phyloP scores from a whole-genome alignment of 2,888 invertebrate species.

The Rapana venosa region DNA sequence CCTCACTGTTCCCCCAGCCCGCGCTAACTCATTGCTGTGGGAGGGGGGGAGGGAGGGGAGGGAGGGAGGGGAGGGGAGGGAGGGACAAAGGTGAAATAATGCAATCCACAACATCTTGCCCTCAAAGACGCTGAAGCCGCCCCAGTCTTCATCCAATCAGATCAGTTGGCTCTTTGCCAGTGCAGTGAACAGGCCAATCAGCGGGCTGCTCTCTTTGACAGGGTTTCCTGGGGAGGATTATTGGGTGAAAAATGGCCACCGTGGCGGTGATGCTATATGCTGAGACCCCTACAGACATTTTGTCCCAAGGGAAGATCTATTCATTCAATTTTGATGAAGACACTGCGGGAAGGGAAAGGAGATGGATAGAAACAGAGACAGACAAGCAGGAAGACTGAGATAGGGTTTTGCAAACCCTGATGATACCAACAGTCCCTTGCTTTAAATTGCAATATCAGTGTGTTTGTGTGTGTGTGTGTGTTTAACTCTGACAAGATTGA shows the following conservation, averaged over 20 bases:
- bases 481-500: no score
- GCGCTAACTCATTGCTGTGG: background rate
- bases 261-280: background rate
- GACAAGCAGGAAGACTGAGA: background rate
- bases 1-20: background rate
- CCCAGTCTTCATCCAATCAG: background rate
- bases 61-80: no score
- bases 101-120: background rate
- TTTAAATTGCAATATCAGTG: no score
- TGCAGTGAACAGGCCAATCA: background rate
- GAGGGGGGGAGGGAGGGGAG: no score
- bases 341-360: background rate
- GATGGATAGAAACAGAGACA: background rate
- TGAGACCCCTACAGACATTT: background rate
- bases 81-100: conserved; percentile 13
- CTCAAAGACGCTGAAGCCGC: background rate
- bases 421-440: no score
- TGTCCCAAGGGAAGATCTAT: background rate
- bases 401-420: no score
- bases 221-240: background rate
- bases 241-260: background rate
- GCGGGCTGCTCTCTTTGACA: background rate
- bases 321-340: background rate
- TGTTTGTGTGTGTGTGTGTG: no score
- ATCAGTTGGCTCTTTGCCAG: background rate